These are phyloP conservation scores for Rhinichthys osculus DNA, from an alignment of 2,797 vertebrate species.

Conservation along the genomic window DNA sequence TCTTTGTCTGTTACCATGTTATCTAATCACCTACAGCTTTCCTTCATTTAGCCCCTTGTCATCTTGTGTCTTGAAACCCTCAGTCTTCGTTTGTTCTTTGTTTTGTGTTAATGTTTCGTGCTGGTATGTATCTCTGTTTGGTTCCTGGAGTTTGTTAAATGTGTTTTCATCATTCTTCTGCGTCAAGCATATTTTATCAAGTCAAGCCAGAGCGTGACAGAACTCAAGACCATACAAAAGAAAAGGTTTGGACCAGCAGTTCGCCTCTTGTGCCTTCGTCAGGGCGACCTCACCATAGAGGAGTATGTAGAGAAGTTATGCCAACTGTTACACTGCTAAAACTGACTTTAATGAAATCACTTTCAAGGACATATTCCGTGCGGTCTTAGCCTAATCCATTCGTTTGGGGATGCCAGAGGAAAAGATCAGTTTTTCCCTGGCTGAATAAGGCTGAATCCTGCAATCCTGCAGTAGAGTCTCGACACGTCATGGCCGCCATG, in stretches of 20 bases:
- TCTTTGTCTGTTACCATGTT: neutral
- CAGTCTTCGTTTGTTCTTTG: neutral
- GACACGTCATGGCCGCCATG: too few relatives aligned
- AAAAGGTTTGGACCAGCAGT: neutral
- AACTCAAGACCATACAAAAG: neutral
- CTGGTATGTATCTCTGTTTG: neutral
- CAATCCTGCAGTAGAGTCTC: too few relatives aligned
- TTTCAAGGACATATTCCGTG: neutral
- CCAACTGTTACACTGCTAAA: neutral
- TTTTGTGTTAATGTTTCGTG: neutral
- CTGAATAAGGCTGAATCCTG: neutral
- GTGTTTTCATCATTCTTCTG: neutral
- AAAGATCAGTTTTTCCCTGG: too few relatives aligned
- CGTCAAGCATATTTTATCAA: neutral
- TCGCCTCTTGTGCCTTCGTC: neutral
- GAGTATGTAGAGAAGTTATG: neutral
- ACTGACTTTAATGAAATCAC: too few relatives aligned
- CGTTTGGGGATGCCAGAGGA: neutral
- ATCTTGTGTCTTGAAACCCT: neutral
- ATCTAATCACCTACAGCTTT: neutral
- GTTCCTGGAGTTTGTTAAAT: neutral
- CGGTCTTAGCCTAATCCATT: neutral
- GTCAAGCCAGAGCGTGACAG: neutral
- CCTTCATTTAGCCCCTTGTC: neutral
- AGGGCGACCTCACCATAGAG: neutral